These are phyloP conservation scores for Pholis gunnellus DNA, from an alignment of 2,113 vertebrate genomes.

Conservation along the genomic window DNA sequence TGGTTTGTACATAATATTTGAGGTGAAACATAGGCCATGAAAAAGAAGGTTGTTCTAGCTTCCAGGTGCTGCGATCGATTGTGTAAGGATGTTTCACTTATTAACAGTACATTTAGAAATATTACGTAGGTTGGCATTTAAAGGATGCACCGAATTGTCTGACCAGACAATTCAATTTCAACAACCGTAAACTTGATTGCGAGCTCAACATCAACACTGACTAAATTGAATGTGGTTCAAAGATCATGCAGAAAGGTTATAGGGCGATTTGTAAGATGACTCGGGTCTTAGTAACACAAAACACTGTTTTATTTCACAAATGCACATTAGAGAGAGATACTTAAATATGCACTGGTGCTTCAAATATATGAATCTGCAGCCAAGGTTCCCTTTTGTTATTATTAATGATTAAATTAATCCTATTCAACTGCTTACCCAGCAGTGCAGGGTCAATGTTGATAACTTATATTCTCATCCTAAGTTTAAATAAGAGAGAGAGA, in stretches of 20 bases:
- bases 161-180: background rate
- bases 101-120: background rate
- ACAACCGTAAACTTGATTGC: background rate
- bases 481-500: background rate
- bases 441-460: background rate
- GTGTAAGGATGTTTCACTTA: background rate
- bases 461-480: background rate
- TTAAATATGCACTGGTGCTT: background rate
- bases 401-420: background rate
- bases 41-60: background rate
- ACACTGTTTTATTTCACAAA: background rate
- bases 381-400: background rate
- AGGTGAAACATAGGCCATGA: background rate
- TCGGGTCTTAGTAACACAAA: background rate
- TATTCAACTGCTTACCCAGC: background rate
- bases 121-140: background rate
- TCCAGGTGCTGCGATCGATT: background rate
- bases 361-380: constrained; percentile 5
- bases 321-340: background rate
- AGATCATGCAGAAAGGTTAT: background rate
- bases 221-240: background rate
- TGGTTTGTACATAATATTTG: background rate
- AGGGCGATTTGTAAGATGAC: background rate
- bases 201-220: background rate
- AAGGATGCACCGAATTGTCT: too few species aligned